These are phyloP conservation scores for Drosophila pegasa DNA, from an alignment of 2,888 invertebrate species.

Conservation along the genomic window DNA sequence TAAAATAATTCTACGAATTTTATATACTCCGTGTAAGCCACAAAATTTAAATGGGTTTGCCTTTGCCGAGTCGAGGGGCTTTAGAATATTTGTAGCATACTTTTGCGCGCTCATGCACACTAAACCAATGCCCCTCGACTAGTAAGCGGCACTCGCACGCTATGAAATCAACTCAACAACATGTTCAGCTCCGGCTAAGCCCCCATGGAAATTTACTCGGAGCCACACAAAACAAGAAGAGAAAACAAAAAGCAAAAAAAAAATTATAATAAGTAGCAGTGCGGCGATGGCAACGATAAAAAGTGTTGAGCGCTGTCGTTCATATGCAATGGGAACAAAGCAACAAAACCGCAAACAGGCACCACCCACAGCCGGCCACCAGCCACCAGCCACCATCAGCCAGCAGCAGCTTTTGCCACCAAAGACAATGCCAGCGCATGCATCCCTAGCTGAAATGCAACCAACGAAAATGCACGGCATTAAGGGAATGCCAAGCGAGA, in stretches of 20 bases:
- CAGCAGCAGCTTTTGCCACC: slow-evolving; percentile 35
- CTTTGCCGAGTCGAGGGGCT: slow-evolving; percentile 29
- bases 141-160: slow-evolving; percentile 54
- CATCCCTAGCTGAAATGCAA: slow-evolving; percentile 68
- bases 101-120: slow-evolving; percentile 52
- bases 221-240: slow-evolving; percentile 18
- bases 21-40: slow-evolving; percentile 22
- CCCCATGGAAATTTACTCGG: slow-evolving; percentile 75
- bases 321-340: slow-evolving; percentile 72
- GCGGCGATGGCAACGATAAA: slow-evolving; percentile 67
- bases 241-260: slow-evolving; percentile 16
- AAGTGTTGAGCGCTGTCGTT: slow-evolving; percentile 77
- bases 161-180: slow-evolving; percentile 67
- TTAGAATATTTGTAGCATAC: slow-evolving; percentile 47
- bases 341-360: slow-evolving; percentile 69
- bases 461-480: slow-evolving; percentile 77
- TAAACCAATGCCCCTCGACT: slow-evolving; percentile 54
- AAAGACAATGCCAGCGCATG: slow-evolving; percentile 55
- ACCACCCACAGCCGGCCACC: slow-evolving; percentile 10
- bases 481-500: slow-evolving; percentile 76
- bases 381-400: slow-evolving; percentile 9
- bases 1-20: slow-evolving; percentile 23
- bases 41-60: slow-evolving; percentile 45
- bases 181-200: slow-evolving; percentile 53
- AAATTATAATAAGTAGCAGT: slow-evolving; percentile 73